Evolutionary conservation across 2,113 vertebrate genomes (phyloP).

Genomic region (Aegithalos caudatus): DNA sequence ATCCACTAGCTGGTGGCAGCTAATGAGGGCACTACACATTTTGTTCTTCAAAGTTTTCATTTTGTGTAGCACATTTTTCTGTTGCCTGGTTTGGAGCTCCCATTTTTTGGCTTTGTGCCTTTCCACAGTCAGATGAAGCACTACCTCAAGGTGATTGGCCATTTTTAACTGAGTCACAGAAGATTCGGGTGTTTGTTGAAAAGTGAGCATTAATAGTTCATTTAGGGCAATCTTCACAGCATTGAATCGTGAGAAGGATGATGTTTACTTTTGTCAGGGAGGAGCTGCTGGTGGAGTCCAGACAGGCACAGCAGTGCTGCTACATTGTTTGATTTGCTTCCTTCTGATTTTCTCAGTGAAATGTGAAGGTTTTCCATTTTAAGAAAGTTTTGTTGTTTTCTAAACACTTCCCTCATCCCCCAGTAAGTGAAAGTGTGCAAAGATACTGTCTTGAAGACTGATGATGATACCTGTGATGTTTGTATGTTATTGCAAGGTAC

Average conservation of each 20-base stretch:
- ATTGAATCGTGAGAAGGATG: not conserved
- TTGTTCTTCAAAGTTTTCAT: not conserved
- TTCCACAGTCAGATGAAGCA: not conserved
- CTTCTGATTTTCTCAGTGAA: not conserved
- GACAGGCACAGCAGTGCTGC: not conserved
- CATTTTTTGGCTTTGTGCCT: not conserved
- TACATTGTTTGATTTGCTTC: not conserved
- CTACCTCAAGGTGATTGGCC: not conserved
- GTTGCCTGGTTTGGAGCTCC: not conserved
- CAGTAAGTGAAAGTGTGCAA: not conserved
- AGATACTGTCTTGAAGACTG: not conserved
- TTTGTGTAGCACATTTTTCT: not conserved
- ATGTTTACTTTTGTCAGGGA: not conserved
- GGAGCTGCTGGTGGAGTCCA: not conserved
- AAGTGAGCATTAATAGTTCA: not conserved
- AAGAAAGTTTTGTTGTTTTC: not conserved
- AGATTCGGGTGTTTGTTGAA: not conserved
- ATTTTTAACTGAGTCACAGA: not conserved
- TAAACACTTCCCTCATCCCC: not conserved
- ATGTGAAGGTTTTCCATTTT: not conserved
- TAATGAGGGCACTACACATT: not conserved
- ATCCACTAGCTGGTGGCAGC: not conserved
- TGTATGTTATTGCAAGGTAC: not conserved
- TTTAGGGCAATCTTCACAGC: not conserved
- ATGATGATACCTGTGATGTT: not conserved